A percentile compares a stretch with the other conserved stretches of the same genome.
Conservation (phyloP, 1,140 invertebrate genomes). For the Ceratitis capitata region DNA sequence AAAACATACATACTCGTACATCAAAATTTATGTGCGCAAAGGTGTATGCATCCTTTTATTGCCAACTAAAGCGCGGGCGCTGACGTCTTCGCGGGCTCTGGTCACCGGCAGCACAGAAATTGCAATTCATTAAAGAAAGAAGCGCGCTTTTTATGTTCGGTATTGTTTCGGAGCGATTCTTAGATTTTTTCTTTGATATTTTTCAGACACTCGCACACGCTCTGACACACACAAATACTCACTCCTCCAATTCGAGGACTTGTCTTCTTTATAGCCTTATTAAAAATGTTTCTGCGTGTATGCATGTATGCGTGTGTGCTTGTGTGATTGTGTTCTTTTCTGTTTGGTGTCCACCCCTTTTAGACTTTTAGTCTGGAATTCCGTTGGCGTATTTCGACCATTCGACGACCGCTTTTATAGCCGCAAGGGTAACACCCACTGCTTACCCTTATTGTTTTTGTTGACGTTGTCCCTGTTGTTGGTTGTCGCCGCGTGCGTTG, state of each 20-base stretch:
- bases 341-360: constrained; percentile 39
- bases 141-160: not conserved
- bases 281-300: not conserved
- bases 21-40: not conserved
- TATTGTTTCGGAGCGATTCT: not conserved
- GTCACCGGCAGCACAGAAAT: constrained; percentile 12
- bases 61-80: not conserved
- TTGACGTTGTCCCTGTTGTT: not conserved
- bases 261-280: not conserved
- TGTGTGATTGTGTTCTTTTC: not conserved
- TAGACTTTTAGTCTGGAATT: constrained; percentile 38
- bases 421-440: constrained; percentile 39
- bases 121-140: constrained; percentile 38
- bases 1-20: not conserved
- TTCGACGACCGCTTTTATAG: constrained; percentile 38
- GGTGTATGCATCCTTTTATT: not conserved
- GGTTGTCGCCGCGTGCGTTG: not conserved
- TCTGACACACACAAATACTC: too few species aligned
- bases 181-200: not conserved
- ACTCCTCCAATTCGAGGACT: not conserved
- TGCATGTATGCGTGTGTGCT: not conserved
- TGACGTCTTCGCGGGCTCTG: not conserved
- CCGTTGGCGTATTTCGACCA: constrained; percentile 16
- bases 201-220: not conserved
- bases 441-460: constrained; percentile 33